phyloP scores from a whole-genome alignment of 2,797 vertebrate species.

The Australoheros facetus region DNA sequence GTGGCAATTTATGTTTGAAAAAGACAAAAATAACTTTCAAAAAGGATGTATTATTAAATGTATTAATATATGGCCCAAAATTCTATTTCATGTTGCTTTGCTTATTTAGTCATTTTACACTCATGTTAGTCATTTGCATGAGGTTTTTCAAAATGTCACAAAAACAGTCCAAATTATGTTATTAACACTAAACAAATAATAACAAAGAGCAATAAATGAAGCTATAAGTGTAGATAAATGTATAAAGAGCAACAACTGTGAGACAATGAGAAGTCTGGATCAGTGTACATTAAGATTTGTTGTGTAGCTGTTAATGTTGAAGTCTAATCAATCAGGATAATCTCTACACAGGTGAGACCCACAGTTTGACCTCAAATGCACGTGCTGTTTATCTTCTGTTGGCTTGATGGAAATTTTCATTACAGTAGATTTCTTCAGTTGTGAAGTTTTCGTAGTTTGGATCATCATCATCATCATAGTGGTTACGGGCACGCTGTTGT shows the following conservation, averaged over 20 bases:
- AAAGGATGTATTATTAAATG: accelerated
- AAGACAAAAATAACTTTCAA: neutral
- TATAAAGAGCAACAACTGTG: no score
- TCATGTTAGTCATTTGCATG: accelerated
- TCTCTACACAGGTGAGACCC: neutral
- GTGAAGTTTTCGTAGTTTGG: neutral
- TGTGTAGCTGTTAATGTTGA: neutral
- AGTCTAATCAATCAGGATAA: neutral
- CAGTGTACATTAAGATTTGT: neutral
- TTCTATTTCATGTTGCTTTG: neutral
- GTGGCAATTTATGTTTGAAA: neutral
- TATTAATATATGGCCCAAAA: neutral
- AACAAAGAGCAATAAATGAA: neutral
- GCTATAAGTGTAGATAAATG: no score
- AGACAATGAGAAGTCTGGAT: neutral
- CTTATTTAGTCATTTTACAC: neutral
- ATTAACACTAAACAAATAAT: neutral
- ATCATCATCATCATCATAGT: neutral
- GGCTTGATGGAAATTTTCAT: neutral
- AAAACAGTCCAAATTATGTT: neutral
- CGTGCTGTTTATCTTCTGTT: neutral
- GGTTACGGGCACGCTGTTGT: neutral
- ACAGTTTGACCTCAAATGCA: neutral
- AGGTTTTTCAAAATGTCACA: neutral
- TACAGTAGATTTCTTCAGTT: constrained; percentile 7